Base-by-base conservation (phyloP, 2,113 vertebrate species). In the Phaetusa simplex region DNA sequence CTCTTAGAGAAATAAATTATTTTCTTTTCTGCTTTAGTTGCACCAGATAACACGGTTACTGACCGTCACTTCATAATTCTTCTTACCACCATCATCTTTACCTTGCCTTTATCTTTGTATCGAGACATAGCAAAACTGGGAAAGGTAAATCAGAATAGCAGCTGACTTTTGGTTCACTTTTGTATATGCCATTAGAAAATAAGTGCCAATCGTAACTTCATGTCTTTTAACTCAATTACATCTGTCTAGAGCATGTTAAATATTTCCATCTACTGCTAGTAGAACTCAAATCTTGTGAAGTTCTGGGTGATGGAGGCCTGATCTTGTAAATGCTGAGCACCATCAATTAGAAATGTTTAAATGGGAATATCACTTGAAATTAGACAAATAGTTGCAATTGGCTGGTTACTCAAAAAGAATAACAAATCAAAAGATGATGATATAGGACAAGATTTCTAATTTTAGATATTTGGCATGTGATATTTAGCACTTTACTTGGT, bases 1-100 rank as follows among this genome's bases (percentile, higher is more conserved):
- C 43, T 82, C 42, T 77, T 79, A 72, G n/a, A 67, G n/a, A 80
- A 96, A 62, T 82, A 66, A 92, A 80, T 59, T 87, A 16, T 80
- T 91, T 94, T 91, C 49, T 95, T 85, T 94, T 97, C 95, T 94
- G 82, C 97, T 98, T 69, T 94, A 99, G 99, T 99, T 92, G 99
- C 98, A 88, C 97, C 98, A 53, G 98, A 95, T 82, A 98, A 98
- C 56, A 61, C 99, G 34, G 97, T 99, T 72, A 98, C 98, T 49
- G 96, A 99, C 58, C 99, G 99, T 40, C 98, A 98, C 90, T 98
- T 99, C 98, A 98, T 99, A 79, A 99, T 99, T 96, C 66, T 99
- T 47, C 74, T 99, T 66, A 98, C 98, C 47, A 99, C 99, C 5
- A 12, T 99, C 69, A 53, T 98, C 30, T 98, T 99, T 96, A 99